Percentiles rank a stretch among this genome's conserved stretches.
phyloP scores from a whole-genome alignment of 1,140 invertebrate species.

The Caenorhabditis inopinata region DNA sequence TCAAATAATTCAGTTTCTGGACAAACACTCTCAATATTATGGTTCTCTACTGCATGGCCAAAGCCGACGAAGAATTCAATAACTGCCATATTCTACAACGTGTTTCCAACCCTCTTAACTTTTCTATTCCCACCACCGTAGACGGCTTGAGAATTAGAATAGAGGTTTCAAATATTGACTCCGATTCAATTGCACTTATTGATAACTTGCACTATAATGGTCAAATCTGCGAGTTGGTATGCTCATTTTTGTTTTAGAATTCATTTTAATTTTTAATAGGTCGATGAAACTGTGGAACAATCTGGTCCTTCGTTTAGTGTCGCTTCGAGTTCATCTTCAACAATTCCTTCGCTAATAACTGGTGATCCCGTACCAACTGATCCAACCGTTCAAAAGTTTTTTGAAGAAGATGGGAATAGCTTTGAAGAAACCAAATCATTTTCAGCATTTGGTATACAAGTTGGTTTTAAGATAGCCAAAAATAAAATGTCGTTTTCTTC shows the following conservation, averaged over 20 bases:
- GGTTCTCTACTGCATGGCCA: not conserved
- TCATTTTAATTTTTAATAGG: not conserved
- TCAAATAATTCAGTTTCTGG: slow-evolving; percentile 42
- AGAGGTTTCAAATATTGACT: slow-evolving; percentile 31
- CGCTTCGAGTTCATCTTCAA: not conserved
- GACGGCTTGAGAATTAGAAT: slow-evolving; percentile 29
- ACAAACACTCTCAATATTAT: not conserved
- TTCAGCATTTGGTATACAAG: not conserved
- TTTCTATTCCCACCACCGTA: slow-evolving; percentile 35
- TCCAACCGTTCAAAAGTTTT: not conserved
- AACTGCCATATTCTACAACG: not conserved
- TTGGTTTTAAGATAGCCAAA: too few relatives aligned
- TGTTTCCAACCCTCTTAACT: slow-evolving; percentile 27
- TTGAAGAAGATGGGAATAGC: not conserved
- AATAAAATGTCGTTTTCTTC: too few relatives aligned
- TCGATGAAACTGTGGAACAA: not conserved
- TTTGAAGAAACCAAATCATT: not conserved
- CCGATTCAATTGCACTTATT: slow-evolving; percentile 34
- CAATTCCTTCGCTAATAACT: not conserved
- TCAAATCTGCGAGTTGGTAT: slow-evolving; percentile 44
- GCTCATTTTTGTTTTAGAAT: not conserved
- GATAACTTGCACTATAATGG: slow-evolving; percentile 46
- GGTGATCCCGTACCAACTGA: not conserved
- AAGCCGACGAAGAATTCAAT: not conserved
- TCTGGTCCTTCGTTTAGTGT: not conserved